These are phyloP conservation scores for Diadromus collaris DNA, from an alignment of 2,888 invertebrate species.

Conservation along the genomic window DNA sequence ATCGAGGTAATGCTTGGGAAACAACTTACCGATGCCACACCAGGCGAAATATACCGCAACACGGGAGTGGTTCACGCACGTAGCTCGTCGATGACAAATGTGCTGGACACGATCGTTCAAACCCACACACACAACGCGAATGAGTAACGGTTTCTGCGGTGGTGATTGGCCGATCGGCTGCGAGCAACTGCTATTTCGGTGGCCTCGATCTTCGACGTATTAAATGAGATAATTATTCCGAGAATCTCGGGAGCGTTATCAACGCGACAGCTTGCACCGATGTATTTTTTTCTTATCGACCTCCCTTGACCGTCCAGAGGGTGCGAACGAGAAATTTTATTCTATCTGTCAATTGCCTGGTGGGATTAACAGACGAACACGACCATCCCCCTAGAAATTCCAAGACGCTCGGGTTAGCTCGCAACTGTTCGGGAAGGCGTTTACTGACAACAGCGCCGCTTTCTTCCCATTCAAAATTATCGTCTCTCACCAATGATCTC, in stretches of 20 bases:
- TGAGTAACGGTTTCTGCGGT: constrained; percentile 70
- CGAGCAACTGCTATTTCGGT: constrained; percentile 8
- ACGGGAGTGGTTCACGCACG: constrained; percentile 72
- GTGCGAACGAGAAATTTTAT: constrained; percentile 40
- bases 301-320: not conserved
- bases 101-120: constrained; percentile 70
- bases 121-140: constrained; percentile 60
- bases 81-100: constrained; percentile 71
- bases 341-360: constrained; percentile 37
- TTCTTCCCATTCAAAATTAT: constrained; percentile 46
- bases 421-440: constrained; percentile 45
- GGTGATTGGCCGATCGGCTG: constrained; percentile 63
- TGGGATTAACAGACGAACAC: constrained; percentile 36
- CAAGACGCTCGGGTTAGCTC: constrained; percentile 47
- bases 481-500: constrained; percentile 24
- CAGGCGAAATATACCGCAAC: constrained; percentile 60
- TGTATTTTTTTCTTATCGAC: constrained; percentile 13
- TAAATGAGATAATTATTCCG: not conserved
- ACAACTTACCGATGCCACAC: constrained; percentile 65
- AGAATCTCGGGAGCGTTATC: not conserved
- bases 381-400: constrained; percentile 42
- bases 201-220: constrained; percentile 13
- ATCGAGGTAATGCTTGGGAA: constrained; percentile 3
- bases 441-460: constrained; percentile 50
- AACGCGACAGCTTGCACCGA: not conserved